Evolutionary conservation across 2,797 vertebrate species (phyloP).

Genomic region (Rhyacichthys aspro): DNA sequence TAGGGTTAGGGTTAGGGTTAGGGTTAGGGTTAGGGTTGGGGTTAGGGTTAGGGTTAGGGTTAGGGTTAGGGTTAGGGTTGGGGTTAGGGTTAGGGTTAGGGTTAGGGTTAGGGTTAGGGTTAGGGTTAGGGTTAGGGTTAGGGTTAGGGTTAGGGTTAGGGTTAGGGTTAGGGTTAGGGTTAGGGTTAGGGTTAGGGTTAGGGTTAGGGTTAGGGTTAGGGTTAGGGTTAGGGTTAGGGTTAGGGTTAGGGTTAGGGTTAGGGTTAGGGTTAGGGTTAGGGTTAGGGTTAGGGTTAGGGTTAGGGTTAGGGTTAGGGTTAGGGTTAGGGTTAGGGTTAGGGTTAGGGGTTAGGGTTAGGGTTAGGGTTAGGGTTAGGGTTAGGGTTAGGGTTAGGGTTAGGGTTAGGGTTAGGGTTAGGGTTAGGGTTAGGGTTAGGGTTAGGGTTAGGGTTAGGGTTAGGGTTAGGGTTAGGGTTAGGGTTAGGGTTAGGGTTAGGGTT

Average conservation of each 20-base stretch:
- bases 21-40: too few species aligned
- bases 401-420: constrained; percentile 10
- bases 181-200: constrained; percentile 13
- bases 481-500: constrained; percentile 4
- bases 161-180: constrained; percentile 11
- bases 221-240: too few species aligned
- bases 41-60: too few species aligned
- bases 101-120: not conserved
- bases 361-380: constrained; percentile 7
- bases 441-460: constrained; percentile 6
- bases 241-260: too few species aligned
- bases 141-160: constrained; percentile 4
- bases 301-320: constrained; percentile 1
- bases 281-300: too few species aligned
- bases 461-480: not conserved
- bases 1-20: not conserved
- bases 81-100: constrained; percentile 1
- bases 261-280: too few species aligned
- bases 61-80: too few species aligned
- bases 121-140: constrained; percentile 5
- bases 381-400: constrained; percentile 7
- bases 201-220: too few species aligned
- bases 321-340: constrained; percentile 3
- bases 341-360: not conserved
- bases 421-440: constrained; percentile 13